A percentile compares a stretch with the other conserved stretches of the same genome.
Evolutionary conservation across 2,888 invertebrate species (phyloP).

Genomic region (Rhimphoctona megacephalus): DNA sequence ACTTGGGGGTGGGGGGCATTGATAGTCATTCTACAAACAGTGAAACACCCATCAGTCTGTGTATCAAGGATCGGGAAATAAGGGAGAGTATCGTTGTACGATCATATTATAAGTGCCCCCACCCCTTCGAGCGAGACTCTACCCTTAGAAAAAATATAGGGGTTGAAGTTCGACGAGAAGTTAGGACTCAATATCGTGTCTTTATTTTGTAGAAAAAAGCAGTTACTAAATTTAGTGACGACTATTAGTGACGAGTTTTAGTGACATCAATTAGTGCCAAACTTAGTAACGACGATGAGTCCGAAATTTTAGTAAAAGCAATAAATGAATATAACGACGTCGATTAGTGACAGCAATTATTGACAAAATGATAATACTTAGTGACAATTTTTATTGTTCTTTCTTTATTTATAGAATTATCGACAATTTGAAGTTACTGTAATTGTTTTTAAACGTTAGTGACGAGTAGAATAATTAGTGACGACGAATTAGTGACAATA

Average conservation of each 20-base stretch:
- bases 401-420: background rate
- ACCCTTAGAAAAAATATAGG: background rate
- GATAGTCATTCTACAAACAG: conserved; percentile 26
- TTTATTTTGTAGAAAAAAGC: background rate
- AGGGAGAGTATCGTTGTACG: conserved; percentile 6
- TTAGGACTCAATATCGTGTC: background rate
- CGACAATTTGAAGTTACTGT: too few species aligned
- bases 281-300: too few species aligned
- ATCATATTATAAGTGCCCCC: conserved; percentile 19
- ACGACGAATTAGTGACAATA: too few species aligned
- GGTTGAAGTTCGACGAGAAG: background rate
- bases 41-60: conserved; percentile 21
- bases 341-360: too few species aligned
- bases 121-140: background rate
- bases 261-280: too few species aligned
- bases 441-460: too few species aligned
- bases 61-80: background rate
- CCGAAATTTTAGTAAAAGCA: too few species aligned
- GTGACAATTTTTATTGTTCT: too few species aligned
- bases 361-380: too few species aligned
- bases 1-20: background rate
- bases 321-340: too few species aligned
- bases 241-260: too few species aligned
- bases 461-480: too few species aligned
- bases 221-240: background rate